These are phyloP conservation scores for Halichoeres trimaculatus DNA, from an alignment of 2,113 vertebrate species.

Conservation along the genomic window DNA sequence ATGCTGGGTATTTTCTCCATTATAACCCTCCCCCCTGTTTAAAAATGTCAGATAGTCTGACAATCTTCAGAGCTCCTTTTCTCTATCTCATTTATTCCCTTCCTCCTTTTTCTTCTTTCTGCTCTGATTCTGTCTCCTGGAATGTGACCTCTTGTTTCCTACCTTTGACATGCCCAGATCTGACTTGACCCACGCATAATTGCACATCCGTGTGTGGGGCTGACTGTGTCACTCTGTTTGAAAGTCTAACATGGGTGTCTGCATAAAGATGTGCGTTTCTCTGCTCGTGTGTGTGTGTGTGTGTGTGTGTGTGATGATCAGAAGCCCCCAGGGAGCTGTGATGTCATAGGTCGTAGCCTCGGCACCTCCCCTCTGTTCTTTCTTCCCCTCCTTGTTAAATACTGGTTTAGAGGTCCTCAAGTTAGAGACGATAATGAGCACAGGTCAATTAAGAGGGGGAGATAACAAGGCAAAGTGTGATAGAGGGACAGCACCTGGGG, in stretches of 20 bases:
- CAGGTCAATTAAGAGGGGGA: conserved; percentile 66
- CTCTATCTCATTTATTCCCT: not conserved
- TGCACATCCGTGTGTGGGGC: conserved; percentile 20
- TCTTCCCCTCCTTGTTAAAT: conserved; percentile 55
- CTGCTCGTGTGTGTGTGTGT: not conserved
- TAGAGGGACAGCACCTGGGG: conserved; percentile 40
- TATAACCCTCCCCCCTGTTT: not conserved
- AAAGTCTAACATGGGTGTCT: not conserved
- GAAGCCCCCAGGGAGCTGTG: not conserved
- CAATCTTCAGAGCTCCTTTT: not conserved
- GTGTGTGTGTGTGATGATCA: conserved; percentile 11
- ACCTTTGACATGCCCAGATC: conserved; percentile 15
- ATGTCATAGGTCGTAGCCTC: conserved; percentile 50
- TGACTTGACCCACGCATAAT: conserved; percentile 37
- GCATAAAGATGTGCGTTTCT: not conserved
- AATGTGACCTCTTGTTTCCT: conserved; percentile 25
- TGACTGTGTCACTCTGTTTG: not conserved
- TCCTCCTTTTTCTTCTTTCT: not conserved
- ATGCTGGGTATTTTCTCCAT: not conserved
- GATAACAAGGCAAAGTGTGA: conserved; percentile 67
- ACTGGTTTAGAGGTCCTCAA: conserved; percentile 44
- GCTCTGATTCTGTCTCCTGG: conserved; percentile 15
- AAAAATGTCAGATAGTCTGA: not conserved
- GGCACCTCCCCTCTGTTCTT: conserved; percentile 52
- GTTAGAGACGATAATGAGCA: conserved; percentile 65